phyloP scores from a whole-genome alignment of 2,888 invertebrate species.

The Dolomedes plantarius region DNA sequence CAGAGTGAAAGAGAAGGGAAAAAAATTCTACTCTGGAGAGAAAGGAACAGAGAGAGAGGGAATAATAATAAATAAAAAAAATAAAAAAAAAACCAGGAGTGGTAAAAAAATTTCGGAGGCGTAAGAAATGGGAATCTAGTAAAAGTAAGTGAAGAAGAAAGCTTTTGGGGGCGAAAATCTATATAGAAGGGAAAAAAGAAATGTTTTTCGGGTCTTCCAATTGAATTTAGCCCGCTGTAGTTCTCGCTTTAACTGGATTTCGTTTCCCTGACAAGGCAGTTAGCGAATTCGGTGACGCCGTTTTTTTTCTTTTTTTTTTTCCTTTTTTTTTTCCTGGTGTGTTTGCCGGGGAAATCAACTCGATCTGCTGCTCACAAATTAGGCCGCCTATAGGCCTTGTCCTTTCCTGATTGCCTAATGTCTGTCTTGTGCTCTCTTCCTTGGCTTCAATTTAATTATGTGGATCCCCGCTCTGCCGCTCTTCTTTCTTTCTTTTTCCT shows the following conservation, averaged over 20 bases:
- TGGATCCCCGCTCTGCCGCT: constrained; percentile 3
- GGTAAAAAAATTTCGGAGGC: constrained; percentile 15
- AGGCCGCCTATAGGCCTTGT: constrained; percentile 70
- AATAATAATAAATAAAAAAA: not conserved
- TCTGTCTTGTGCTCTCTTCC: constrained; percentile 34
- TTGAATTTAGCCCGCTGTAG: constrained; percentile 59
- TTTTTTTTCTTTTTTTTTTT: constrained; percentile 25
- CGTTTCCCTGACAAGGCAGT: constrained; percentile 64
- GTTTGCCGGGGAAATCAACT: constrained; percentile 24
- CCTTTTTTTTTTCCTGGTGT: too few relatives aligned
- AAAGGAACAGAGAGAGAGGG: not conserved
- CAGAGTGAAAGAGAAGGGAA: constrained; percentile 9
- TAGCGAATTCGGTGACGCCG: constrained; percentile 65
- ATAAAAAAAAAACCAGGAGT: constrained; percentile 1
- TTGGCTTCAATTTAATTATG: constrained; percentile 56
- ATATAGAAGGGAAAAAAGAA: constrained; percentile 35
- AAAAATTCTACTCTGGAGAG: not conserved
- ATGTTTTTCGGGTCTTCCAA: constrained; percentile 47
- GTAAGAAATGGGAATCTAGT: constrained; percentile 47
- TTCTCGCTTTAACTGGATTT: constrained; percentile 64
- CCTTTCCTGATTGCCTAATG: constrained; percentile 57
- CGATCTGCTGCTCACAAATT: constrained; percentile 58
- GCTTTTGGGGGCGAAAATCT: constrained; percentile 23
- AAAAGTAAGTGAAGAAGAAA: constrained; percentile 43
- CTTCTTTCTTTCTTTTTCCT: not conserved